Evolutionary conservation across 2,113 vertebrate genomes (phyloP), one percentile per base, ranked within the genome.

Genomic region (Rissa tridactyla): DNA sequence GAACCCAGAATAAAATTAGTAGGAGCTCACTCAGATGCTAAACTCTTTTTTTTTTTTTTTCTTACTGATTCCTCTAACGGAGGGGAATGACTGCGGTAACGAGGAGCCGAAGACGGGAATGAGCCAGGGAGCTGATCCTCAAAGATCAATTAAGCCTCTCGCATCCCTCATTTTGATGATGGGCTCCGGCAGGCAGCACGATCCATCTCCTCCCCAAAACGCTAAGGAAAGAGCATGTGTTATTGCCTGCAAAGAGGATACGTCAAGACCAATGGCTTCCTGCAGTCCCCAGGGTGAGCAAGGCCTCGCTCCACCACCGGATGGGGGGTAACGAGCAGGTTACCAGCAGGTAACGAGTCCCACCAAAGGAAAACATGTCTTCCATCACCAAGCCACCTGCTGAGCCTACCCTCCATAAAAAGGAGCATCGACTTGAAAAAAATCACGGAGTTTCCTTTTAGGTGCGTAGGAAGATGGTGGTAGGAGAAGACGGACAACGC

Each of bases 401-500:
- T 34, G n/a, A 91, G 62, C 26, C 46, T 69, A 20, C 15, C 20
- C 23, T 73, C 44, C 44, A 30, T 25, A 71, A 69, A 78, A 49
- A 61, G 2, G 13, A 40, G 47, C 49, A 55, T 1, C 17, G 2
- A 68, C 47, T 38, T 76, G 36, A 82, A 71, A 42, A 42, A 86
- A 55, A 42, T 19, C 32, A n/a, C 8, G 0, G 38, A 27, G 25
- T 46, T 83, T 82, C 30, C 51, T 79, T 57, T 88, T 25, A 51
- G 38, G 19, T 0, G 1, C n/a, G 42, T 64, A 84, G 25, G 57
- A 66, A 54, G 40, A 14, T 12, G 34, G 46, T 16, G 3, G 34
- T 29, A 83, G 70, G 46, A 38, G 61, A 52, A 36, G 64, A 61
- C 0, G 1, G n/a, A 25, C 19, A 72, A 26, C 0, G 0, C 54